Base-by-base conservation (phyloP, 92 coral and sea anemone genomes). In the Palythoa grandiflora region DNA sequence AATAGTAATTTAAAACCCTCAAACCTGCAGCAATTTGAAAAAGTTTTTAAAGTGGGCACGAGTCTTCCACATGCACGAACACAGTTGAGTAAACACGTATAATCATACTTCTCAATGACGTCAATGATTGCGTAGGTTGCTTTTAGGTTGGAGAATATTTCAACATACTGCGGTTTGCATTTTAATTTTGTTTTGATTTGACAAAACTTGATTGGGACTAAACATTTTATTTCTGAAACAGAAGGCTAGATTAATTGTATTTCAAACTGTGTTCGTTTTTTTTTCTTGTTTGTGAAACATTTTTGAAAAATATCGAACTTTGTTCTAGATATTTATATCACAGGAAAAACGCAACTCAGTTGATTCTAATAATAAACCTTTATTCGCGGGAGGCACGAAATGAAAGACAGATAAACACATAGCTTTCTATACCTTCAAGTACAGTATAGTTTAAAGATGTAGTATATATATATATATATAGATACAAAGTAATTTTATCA, bases 121-220 rank as follows among this genome's bases (percentile, higher is more conserved):
- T 63, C 70, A 63, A 63, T 19, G 70, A 63, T n/a, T 63, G 70
- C 70, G 70, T 63, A n/a, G 70, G 70, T 63, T 9, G 20, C 20
- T 14, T 15, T 14, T 59, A 12, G 15, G 16, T 63, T 21, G 70
- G 20, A 44, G 50, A 44, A 44, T 44, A 17, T 63, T n/a, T 16
- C 10, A 63, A 63, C 10, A 63, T 63, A 63, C 5, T 63, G 70
- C 70, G 70, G 28, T 63, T 35, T 63, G 20, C 70, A 5, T 63
- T 63, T 63, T 63, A 35, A 5, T 63, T 63, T 63, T 63, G 70
- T 63, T 63, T 63, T 63, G 70, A 63, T n/a, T 63, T 63, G 8
- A 17, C 19, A 63, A 17, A n/a, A 21, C 68, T 61, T 17, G 2
- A 16, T 16, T 7, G 19, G 35, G 21, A 15, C 17, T 59, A 2